Percentiles rank a stretch among this genome's conserved stretches.
Evolutionary conservation across 2,888 invertebrate genomes (phyloP).

Genomic region (Ypsolopha scabrella): DNA sequence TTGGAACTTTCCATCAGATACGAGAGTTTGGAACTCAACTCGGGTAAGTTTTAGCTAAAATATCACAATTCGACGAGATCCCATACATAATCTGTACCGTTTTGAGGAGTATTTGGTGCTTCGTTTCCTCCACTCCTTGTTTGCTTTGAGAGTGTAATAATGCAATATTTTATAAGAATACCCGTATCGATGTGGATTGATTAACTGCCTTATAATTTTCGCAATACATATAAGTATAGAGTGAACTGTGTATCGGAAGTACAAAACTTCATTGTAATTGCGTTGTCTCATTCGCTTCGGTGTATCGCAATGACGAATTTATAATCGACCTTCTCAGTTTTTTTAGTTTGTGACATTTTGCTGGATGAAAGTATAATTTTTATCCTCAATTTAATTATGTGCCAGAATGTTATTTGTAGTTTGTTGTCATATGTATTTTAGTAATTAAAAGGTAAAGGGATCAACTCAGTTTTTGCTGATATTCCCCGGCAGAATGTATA

Average conservation of each 20-base stretch:
- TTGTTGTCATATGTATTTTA: conserved; percentile 39
- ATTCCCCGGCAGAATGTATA: conserved; percentile 21
- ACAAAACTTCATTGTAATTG: conserved; percentile 10
- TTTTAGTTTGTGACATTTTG: conserved; percentile 32
- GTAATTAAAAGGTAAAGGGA: conserved; percentile 38
- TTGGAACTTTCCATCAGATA: background rate
- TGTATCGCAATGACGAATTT: conserved; percentile 52
- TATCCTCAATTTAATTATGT: conserved; percentile 46
- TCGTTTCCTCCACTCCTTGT: conserved; percentile 9
- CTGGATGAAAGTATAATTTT: conserved; percentile 28
- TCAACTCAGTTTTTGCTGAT: conserved; percentile 36
- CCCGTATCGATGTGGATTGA: conserved; percentile 13
- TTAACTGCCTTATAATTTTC: conserved; percentile 31
- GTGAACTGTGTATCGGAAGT: conserved; percentile 3
- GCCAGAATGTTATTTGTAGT: conserved; percentile 63
- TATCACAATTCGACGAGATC: no score
- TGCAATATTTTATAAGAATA: conserved; percentile 1
- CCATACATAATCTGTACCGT: background rate
- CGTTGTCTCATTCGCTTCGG: conserved; percentile 20
- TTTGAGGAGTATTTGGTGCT: conserved; percentile 43
- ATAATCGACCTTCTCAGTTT: conserved; percentile 25
- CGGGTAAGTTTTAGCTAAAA: no score
- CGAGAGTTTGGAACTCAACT: conserved; percentile 3
- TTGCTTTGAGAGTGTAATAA: background rate
- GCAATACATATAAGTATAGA: conserved; percentile 21